Evolutionary conservation across 2,113 vertebrate genomes (phyloP), one percentile per base, ranked within the genome.

Genomic region (Gallinago undulata): DNA sequence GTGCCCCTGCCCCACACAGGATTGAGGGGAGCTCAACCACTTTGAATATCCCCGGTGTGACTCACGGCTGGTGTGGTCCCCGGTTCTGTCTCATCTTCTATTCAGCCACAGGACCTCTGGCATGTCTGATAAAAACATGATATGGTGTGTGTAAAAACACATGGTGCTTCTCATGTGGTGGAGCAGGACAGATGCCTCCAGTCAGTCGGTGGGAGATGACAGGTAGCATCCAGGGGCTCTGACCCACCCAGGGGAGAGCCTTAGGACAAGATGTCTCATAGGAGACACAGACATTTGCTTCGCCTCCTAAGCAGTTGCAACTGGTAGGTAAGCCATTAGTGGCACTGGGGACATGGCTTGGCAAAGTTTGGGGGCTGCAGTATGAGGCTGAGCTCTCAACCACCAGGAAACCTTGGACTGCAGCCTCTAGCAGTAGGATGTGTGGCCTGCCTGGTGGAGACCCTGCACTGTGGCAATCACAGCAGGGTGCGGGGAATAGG

Each of bases 21-120:
- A 51, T 12, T 12, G 56, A 74, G 35, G 31, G 51, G 55, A 78
- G 15, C 43, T 51, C 50, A 78, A 25, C 33, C 0, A 0, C 33
- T 75, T 55, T 1, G 0, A 43, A 59, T 60, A 60, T 23, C 35
- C 55, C 14, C 0, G 0, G 10, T 1, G 4, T 25, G 55, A 55
- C n/a, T 66, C 72, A 31, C 9, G 1, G 41, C 53, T 91, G 76
- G 12, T 84, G 55, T 37, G 48, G 31, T 66, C 76, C 43, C 45
- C 50, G 12, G 50, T 60, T 50, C 28, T 59, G 50, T 37, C 66
- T 74, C 63, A 30, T 27, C n/a, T 45, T 57, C 43, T 72, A 0
- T 41, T 81, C 55, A 66, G n/a, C 10, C n/a, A 11, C 30, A 60
- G 55, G 50, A 45, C 39, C 55, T 66, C n/a, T 73, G 59, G n/a